Evolutionary conservation across 1,140 invertebrate genomes (phyloP), one percentile per base, ranked within the genome.

Genomic region (Danaus plexippus): DNA sequence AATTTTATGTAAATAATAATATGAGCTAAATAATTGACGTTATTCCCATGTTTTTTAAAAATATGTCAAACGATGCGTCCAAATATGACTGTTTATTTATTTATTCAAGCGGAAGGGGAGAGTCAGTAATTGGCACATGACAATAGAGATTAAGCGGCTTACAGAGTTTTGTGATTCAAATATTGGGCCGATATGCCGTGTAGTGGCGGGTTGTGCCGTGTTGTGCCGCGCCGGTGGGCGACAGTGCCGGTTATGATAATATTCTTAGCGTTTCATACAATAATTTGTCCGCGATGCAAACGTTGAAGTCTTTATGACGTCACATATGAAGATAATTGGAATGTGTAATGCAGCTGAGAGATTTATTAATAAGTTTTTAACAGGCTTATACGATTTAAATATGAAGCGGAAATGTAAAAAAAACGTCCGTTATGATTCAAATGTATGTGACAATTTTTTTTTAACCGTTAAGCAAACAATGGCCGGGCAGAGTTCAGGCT

Each of bases 121-220:
- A 80, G 74, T 68, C 69, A 40, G 71, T 85, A 85, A 85, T 85
- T 85, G 81, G 81, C 78, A 66, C 67, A 64, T 67, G 64, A 85
- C 81, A 85, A 85, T 83, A 67, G 81, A 76, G 80, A 83, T 85
- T 85, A 85, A 67, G 67, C 61, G 67, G 78, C 76, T 83, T 82
- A 75, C 52, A 60, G 69, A 73, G 75, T 80, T 83, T 85, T 83
- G 80, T 81, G 77, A 82, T 85, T 77, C 78, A 79, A 85, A 81
- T 81, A 81, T 73, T 66, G 67, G 22, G 22, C 22, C 22, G 22
- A 32, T 32, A 32, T 32, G 22, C 22, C 22, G 22, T 8, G 22
- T 8, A 32, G 22, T 32, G 22, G 2, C 22, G 22, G 5, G 22
- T 32, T 32, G 22, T 32, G 22, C 64, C 71, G 64, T 71, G 22